phyloP scores from a whole-genome alignment of 2,888 invertebrate species.

The Metopia argyrocephala region DNA sequence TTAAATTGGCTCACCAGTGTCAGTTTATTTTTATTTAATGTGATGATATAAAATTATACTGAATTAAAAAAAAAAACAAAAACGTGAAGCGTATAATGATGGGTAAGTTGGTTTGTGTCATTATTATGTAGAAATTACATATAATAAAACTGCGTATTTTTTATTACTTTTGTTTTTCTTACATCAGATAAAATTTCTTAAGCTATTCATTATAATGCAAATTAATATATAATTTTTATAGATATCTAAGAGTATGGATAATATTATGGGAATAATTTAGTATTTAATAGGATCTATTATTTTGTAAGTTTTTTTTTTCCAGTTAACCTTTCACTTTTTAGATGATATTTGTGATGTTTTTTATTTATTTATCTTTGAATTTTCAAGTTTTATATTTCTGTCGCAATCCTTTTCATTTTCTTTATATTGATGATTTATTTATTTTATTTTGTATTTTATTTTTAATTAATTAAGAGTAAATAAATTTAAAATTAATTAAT shows the following conservation, averaged over 20 bases:
- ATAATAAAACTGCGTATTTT: conserved; percentile 5
- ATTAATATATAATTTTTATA: conserved; percentile 28
- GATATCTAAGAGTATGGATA: background rate
- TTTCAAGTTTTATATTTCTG: conserved; percentile 10
- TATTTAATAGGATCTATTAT: conserved; percentile 11
- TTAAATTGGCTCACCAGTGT: too few species aligned
- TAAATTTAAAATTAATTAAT: conserved; percentile 18
- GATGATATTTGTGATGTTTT: conserved; percentile 1
- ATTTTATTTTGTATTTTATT: conserved; percentile 10
- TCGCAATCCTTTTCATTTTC: background rate
- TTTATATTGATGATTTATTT: conserved; percentile 16
- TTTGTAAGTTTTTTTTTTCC: conserved; percentile 16
- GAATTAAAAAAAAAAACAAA: background rate
- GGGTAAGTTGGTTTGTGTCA: background rate
- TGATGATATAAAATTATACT: conserved; percentile 7
- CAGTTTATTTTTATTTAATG: background rate
- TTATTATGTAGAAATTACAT: conserved; percentile 1
- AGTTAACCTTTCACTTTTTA: conserved; percentile 50
- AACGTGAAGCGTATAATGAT: background rate
- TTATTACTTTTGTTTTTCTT: background rate
- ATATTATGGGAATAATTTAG: conserved; percentile 1
- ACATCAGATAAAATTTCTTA: conserved; percentile 15
- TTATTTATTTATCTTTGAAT: background rate
- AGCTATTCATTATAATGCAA: conserved; percentile 45
- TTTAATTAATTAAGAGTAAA: conserved; percentile 29